These are phyloP conservation scores for Eriosoma lanigerum DNA, from an alignment of 1,140 invertebrate genomes.

Conservation along the genomic window DNA sequence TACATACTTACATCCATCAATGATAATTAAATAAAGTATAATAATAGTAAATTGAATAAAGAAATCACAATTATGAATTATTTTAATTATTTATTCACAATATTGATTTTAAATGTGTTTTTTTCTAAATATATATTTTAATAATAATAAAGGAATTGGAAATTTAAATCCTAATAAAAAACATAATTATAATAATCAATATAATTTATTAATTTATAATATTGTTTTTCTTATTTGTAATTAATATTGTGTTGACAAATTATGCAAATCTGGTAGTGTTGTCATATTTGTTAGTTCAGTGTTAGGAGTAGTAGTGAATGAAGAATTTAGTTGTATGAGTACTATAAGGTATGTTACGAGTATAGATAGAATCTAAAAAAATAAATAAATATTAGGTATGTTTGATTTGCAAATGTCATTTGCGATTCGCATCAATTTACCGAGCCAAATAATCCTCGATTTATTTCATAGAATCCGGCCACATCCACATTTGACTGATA, in stretches of 20 bases:
- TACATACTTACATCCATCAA: constrained; percentile 14
- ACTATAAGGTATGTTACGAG: constrained; percentile 25
- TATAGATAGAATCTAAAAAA: constrained; percentile 25
- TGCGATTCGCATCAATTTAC: neutral
- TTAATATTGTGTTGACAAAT: too few species aligned
- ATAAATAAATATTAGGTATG: neutral
- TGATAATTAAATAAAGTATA: constrained; percentile 18
- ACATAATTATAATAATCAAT: neutral
- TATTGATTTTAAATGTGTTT: constrained; percentile 43
- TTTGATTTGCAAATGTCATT: too few species aligned
- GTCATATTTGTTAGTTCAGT: neutral
- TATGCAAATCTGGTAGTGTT: neutral
- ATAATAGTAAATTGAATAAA: constrained; percentile 27
- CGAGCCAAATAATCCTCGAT: constrained; percentile 6
- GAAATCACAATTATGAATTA: constrained; percentile 22
- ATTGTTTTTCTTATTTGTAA: neutral
- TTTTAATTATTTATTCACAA: constrained; percentile 49
- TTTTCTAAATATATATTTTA: constrained; percentile 29
- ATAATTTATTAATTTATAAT: too few species aligned
- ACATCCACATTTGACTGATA: neutral
- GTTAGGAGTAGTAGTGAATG: neutral
- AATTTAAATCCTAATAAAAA: constrained; percentile 34
- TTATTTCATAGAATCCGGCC: constrained; percentile 2
- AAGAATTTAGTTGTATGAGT: constrained; percentile 1
- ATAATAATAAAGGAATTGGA: constrained; percentile 38